These are phyloP conservation scores for Muscidifurax raptorellus DNA, from an alignment of 1,140 invertebrate genomes.

Conservation along the genomic window DNA sequence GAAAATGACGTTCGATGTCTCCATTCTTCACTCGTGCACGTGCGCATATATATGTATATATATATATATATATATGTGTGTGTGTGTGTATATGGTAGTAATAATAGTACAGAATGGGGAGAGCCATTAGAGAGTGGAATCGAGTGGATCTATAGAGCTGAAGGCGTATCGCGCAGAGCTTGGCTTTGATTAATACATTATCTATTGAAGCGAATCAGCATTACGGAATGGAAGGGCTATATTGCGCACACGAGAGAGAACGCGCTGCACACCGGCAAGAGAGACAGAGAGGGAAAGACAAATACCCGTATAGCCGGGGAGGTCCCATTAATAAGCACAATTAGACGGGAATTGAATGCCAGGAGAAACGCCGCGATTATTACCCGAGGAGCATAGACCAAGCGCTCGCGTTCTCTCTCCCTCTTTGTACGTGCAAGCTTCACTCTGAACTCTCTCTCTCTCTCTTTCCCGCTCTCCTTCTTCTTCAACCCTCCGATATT, in stretches of 20 bases:
- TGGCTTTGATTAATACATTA: constrained; percentile 45
- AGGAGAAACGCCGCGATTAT: constrained; percentile 43
- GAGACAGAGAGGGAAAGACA: constrained; percentile 34
- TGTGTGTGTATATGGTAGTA: not conserved
- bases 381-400: constrained; percentile 12
- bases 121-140: not conserved
- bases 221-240: constrained; percentile 34
- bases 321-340: constrained; percentile 52
- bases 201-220: constrained; percentile 47
- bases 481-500: not conserved
- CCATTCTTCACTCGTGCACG: constrained; percentile 1
- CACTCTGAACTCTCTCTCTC: not conserved
- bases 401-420: not conserved
- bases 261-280: not conserved
- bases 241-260: not conserved
- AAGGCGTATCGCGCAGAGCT: constrained; percentile 7
- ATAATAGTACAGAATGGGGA: not conserved
- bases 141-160: not conserved
- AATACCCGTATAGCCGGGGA: constrained; percentile 11
- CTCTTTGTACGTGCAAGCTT: not conserved
- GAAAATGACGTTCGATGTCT: not conserved
- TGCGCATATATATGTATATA: not conserved
- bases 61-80: not conserved
- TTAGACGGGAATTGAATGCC: constrained; percentile 48
- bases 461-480: not conserved